Percentiles rank a stretch among this genome's conserved stretches.
phyloP scores from a whole-genome alignment of 2,113 vertebrate genomes.

The Odontophorus gujanensis region DNA sequence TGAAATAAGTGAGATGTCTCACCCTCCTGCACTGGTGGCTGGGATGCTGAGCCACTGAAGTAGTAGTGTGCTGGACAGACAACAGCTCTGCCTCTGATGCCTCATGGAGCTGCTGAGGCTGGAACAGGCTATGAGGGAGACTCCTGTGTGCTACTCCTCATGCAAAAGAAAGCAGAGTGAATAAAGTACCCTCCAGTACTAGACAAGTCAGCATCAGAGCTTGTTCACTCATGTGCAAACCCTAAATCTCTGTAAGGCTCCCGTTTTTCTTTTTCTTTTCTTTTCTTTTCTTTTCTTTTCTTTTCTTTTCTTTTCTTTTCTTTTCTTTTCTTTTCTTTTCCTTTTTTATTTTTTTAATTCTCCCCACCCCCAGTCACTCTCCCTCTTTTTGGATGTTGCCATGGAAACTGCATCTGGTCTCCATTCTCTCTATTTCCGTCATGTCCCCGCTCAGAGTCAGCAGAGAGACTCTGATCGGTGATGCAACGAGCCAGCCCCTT shows the following conservation, averaged over 20 bases:
- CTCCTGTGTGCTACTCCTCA: not conserved
- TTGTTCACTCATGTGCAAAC: conserved; percentile 60
- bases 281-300: not conserved
- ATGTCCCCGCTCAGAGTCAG: conserved; percentile 64
- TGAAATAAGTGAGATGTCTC: not conserved
- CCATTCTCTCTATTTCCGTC: conserved; percentile 67
- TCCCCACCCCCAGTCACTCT: conserved; percentile 40
- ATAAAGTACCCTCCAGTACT: conserved; percentile 1
- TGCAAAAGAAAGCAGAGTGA: not conserved
- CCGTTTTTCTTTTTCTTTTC: not conserved
- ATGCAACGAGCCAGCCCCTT: conserved; percentile 57
- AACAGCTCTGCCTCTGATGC: not conserved
- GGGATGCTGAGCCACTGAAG: not conserved
- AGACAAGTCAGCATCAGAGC: conserved; percentile 29
- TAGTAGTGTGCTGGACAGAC: not conserved
- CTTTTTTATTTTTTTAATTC: not conserved
- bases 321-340: too few relatives aligned
- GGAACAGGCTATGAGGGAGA: not conserved
- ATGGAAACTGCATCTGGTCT: conserved; percentile 80
- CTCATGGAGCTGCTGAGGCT: not conserved
- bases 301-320: too few relatives aligned
- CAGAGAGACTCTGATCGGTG: conserved; percentile 71
- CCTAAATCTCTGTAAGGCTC: conserved; percentile 47
- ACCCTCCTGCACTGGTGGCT: not conserved
- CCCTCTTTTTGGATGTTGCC: conserved; percentile 73